These are phyloP conservation scores for Rhamphomyia laevipes DNA, from an alignment of 2,888 invertebrate species.

Conservation along the genomic window DNA sequence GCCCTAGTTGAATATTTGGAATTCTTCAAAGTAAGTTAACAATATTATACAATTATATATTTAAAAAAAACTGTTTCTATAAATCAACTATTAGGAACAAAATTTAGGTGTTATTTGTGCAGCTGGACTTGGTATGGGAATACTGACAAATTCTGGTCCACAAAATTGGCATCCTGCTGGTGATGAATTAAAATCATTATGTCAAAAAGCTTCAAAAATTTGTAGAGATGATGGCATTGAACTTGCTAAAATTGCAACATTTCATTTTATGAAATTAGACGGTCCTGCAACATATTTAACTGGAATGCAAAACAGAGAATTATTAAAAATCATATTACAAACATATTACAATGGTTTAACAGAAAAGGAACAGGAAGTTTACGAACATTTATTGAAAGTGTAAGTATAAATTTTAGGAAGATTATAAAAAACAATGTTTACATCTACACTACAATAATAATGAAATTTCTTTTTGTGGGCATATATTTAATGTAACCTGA, in stretches of 20 bases:
- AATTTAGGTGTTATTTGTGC: conserved; percentile 76
- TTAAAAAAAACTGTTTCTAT: not conserved
- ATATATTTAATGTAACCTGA: not conserved
- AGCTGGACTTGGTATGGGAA: conserved; percentile 69
- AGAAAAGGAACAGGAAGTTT: conserved; percentile 49
- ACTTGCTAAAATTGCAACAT: conserved; percentile 58
- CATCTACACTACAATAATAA: not conserved
- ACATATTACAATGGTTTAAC: conserved; percentile 52
- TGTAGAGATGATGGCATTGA: conserved; percentile 55
- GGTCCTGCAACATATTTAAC: conserved; percentile 59
- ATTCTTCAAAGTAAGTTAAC: conserved; percentile 50
- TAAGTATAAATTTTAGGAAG: conserved; percentile 37
- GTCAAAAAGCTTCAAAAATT: conserved; percentile 48
- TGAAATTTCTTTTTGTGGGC: conserved; percentile 1
- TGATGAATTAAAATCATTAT: conserved; percentile 47
- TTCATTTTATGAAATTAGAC: conserved; percentile 48
- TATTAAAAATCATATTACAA: conserved; percentile 52
- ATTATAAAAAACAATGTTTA: not conserved
- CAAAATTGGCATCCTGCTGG: conserved; percentile 72
- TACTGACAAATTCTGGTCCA: conserved; percentile 63
- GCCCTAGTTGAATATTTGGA: conserved; percentile 54
- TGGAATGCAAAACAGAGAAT: conserved; percentile 57
- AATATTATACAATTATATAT: not conserved
- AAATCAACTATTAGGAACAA: conserved; percentile 21
- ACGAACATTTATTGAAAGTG: conserved; percentile 51